phyloP scores from a whole-genome alignment of 2,888 invertebrate genomes.

The Monopis laevigella region DNA sequence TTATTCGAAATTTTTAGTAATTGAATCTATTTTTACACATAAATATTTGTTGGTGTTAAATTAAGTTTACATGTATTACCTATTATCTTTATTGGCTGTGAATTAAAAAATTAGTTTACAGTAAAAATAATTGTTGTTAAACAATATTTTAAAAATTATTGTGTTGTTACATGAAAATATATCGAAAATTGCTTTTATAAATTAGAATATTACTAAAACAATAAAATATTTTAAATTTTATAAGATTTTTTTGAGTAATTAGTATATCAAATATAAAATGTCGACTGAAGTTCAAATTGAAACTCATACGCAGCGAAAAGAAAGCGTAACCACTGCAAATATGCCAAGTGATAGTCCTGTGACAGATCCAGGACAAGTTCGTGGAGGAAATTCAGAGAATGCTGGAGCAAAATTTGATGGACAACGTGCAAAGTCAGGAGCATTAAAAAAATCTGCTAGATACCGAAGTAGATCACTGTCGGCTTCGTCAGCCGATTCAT shows the following conservation, averaged over 20 bases:
- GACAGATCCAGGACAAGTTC: slow-evolving; percentile 77
- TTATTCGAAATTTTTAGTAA: no score
- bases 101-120: no score
- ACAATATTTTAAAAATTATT: no score
- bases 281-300: slow-evolving; percentile 51
- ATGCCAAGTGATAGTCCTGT: slow-evolving; percentile 77
- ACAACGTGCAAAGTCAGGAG: slow-evolving; percentile 70
- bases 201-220: no score
- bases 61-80: no score
- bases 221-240: no score
- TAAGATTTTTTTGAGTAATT: neutral
- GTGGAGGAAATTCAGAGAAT: slow-evolving; percentile 40
- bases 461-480: slow-evolving; percentile 91
- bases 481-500: slow-evolving; percentile 94
- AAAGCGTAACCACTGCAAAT: slow-evolving; percentile 49
- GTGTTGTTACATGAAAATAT: no score
- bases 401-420: slow-evolving; percentile 56
- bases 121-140: no score
- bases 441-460: slow-evolving; percentile 86
- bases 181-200: no score
- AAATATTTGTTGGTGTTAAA: no score
- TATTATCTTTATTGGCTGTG: no score
- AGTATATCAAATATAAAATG: neutral
- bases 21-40: no score
- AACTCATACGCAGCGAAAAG: slow-evolving; percentile 41